Conservation (phyloP, 2,888 invertebrate species). For the Acanthosoma haemorrhoidale region DNA sequence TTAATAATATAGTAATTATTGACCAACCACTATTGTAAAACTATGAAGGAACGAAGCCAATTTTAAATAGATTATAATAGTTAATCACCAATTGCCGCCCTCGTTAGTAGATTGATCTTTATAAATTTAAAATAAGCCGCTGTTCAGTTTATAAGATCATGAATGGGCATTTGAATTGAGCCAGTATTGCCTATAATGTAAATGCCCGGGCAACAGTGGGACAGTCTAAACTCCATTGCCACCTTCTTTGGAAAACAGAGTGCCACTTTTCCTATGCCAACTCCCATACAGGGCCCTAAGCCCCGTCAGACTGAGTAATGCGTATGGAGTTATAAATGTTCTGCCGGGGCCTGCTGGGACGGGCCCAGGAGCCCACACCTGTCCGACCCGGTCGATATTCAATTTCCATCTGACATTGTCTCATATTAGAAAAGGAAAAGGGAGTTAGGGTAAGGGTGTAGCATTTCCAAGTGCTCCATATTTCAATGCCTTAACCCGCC, state of each 20-base stretch:
- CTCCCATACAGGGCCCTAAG: neutral
- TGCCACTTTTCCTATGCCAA: no score
- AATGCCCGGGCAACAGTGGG: no score
- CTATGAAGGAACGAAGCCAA: neutral
- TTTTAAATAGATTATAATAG: no score
- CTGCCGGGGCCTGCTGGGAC: neutral
- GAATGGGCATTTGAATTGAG: neutral
- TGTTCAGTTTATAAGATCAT: no score
- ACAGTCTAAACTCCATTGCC: neutral
- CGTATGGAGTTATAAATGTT: constrained; percentile 8
- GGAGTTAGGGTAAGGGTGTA: neutral
- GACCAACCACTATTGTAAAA: no score
- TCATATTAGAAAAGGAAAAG: constrained; percentile 12
- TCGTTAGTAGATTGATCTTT: no score
- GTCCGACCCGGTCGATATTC: neutral
- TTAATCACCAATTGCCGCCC: no score
- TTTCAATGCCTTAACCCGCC: no score
- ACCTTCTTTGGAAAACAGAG: neutral
- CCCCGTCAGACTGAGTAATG: neutral
- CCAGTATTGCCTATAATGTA: neutral
- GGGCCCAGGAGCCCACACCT: neutral
- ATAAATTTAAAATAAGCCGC: no score
- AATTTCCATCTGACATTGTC: constrained; percentile 14
- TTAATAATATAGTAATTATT: no score
- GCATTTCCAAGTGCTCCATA: constrained; percentile 12